phyloP scores from a whole-genome alignment of 2,797 vertebrate genomes.

The Momotus momota region DNA sequence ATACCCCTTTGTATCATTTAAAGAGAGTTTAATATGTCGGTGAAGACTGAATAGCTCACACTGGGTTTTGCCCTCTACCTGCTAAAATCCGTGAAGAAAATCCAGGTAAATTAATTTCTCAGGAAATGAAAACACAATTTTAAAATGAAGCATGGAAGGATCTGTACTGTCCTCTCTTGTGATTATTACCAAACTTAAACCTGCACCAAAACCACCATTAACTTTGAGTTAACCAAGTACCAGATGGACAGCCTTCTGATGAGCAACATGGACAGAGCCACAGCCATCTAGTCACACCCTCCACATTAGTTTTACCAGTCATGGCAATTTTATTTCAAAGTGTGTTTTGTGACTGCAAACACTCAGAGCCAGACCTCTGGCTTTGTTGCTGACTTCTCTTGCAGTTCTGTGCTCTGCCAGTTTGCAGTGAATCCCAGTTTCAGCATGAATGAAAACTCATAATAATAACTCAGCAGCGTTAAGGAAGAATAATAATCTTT shows the following conservation, averaged over 20 bases:
- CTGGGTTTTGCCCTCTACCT: neutral
- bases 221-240: neutral
- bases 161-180: neutral
- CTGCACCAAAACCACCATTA: neutral
- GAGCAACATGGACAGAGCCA: neutral
- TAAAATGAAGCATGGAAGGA: accelerated
- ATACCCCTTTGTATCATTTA: neutral
- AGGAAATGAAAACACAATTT: neutral
- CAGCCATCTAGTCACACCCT: neutral
- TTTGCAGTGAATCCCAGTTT: neutral
- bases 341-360: neutral
- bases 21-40: neutral
- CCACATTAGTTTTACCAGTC: too few relatives aligned
- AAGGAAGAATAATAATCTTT: neutral
- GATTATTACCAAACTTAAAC: neutral
- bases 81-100: neutral
- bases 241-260: neutral
- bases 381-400: neutral
- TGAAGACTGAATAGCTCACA: neutral
- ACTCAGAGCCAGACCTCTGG: neutral
- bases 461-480: neutral
- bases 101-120: neutral
- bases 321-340: neutral
- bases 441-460: neutral
- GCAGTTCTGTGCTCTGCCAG: accelerated